Conservation (phyloP, 2,888 invertebrate genomes). For the Drosophila diplacantha region DNA sequence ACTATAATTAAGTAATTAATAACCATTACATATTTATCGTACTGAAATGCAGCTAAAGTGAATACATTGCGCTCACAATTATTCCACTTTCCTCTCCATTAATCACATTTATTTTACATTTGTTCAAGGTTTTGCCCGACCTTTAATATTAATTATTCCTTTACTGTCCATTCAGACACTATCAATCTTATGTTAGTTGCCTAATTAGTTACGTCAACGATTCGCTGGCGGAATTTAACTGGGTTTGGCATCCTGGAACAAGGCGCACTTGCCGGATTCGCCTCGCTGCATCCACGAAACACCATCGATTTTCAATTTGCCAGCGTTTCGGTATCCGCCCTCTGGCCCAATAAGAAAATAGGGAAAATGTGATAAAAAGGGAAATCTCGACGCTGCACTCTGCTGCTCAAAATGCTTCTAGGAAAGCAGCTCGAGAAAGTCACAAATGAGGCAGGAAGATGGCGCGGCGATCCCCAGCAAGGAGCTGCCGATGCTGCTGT, state of each 20-base stretch:
- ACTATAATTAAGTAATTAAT: not conserved
- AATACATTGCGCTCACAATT: not conserved
- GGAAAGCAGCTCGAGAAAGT: conserved; percentile 24
- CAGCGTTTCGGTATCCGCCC: conserved; percentile 18
- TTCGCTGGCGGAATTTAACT: conserved; percentile 39
- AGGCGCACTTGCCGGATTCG: conserved; percentile 26
- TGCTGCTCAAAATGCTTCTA: conserved; percentile 27
- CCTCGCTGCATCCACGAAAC: conserved; percentile 28
- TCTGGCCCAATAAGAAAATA: conserved; percentile 3
- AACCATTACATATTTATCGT: not conserved
- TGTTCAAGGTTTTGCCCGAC: not conserved
- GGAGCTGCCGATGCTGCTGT: conserved; percentile 16
- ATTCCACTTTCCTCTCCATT: not conserved
- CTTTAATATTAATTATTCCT: conserved; percentile 22
- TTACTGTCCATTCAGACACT: too few species aligned
- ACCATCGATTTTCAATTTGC: conserved; percentile 56
- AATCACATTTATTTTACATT: conserved; percentile 2
- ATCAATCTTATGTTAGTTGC: conserved; percentile 34
- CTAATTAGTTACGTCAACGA: conserved; percentile 55
- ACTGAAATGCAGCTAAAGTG: not conserved
- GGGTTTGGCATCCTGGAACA: conserved; percentile 23
- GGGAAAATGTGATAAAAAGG: conserved; percentile 6
- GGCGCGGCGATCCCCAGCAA: conserved; percentile 20
- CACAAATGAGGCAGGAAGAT: conserved; percentile 53
- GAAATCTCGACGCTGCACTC: conserved; percentile 51